Conservation (phyloP, 2,113 vertebrate species). For the Nerophis lumbriciformis region DNA sequence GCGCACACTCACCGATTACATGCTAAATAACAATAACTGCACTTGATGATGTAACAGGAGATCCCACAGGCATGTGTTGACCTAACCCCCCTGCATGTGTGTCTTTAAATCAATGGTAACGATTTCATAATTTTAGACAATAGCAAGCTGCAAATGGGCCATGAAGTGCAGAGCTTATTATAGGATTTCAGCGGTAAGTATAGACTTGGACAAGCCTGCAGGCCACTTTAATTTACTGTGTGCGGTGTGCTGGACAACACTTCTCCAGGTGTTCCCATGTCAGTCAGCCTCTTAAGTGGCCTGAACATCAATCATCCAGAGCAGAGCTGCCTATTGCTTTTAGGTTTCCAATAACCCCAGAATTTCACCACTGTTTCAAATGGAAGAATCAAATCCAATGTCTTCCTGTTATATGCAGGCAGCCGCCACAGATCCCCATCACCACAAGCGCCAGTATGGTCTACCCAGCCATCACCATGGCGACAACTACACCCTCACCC, state of each 20-base stretch:
- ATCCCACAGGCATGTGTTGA: constrained; percentile 4
- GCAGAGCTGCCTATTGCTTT: constrained; percentile 37
- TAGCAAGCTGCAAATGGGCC: constrained; percentile 45
- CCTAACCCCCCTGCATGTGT: constrained; percentile 16
- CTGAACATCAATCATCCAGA: constrained; percentile 63
- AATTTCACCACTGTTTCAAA: background rate
- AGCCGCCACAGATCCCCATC: constrained; percentile 97
- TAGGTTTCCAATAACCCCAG: background rate
- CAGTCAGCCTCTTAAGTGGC: constrained; percentile 58
- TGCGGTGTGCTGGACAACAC: constrained; percentile 65
- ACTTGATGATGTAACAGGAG: constrained; percentile 8
- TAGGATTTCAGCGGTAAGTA: constrained; percentile 59
- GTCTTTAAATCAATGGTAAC: constrained; percentile 35
- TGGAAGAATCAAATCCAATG: background rate
- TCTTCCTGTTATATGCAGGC: constrained; percentile 72
- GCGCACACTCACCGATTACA: background rate
- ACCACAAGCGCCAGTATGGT: constrained; percentile 91
- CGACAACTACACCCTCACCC: constrained; percentile 92
- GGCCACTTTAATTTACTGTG: constrained; percentile 67
- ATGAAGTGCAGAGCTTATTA: constrained; percentile 60
- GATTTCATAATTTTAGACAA: constrained; percentile 56
- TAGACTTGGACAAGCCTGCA: constrained; percentile 51
- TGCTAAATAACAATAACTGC: background rate
- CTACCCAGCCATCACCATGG: constrained; percentile 95
- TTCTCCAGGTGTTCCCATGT: constrained; percentile 72